A percentile compares a stretch with the other conserved stretches of the same genome.
These are phyloP conservation scores for Uloborus diversus DNA, from an alignment of 1,140 invertebrate species.

Conservation along the genomic window DNA sequence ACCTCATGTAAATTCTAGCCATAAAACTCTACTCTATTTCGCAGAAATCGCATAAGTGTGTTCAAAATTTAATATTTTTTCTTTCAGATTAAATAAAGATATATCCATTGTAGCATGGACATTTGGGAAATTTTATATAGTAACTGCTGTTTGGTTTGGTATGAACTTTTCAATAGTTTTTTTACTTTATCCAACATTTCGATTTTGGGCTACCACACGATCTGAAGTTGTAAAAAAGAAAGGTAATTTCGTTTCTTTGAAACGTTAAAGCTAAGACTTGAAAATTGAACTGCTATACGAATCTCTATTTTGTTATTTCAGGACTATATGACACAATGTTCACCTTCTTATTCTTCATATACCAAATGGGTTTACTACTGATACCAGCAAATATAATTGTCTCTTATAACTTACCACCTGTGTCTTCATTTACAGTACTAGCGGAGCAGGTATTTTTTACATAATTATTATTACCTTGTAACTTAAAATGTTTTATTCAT, in stretches of 20 bases:
- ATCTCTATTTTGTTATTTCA: slow-evolving; percentile 55
- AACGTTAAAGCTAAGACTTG: too few relatives aligned
- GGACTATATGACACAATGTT: slow-evolving; percentile 64
- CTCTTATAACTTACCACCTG: slow-evolving; percentile 71
- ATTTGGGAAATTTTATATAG: slow-evolving; percentile 66
- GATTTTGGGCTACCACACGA: slow-evolving; percentile 65
- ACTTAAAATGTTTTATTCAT: background rate
- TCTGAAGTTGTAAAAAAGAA: background rate
- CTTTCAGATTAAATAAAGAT: slow-evolving; percentile 43
- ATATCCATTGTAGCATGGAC: slow-evolving; percentile 60
- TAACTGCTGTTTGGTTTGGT: slow-evolving; percentile 66
- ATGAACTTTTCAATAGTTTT: slow-evolving; percentile 64
- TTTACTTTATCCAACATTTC: slow-evolving; percentile 67
- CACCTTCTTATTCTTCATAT: slow-evolving; percentile 63
- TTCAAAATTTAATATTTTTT: background rate
- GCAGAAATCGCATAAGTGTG: too few relatives aligned
- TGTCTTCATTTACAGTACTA: slow-evolving; percentile 70
- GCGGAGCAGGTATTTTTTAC: slow-evolving; percentile 71
- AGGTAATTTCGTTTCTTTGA: slow-evolving; percentile 11
- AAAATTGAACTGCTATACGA: too few relatives aligned
- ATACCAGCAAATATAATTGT: slow-evolving; percentile 69
- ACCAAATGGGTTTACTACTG: slow-evolving; percentile 65
- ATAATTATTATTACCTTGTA: background rate
- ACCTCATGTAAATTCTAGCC: too few relatives aligned
- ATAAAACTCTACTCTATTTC: too few relatives aligned